Evolutionary conservation across 1,140 invertebrate genomes (phyloP).

Genomic region (Ceratoteleas bidentatus): DNA sequence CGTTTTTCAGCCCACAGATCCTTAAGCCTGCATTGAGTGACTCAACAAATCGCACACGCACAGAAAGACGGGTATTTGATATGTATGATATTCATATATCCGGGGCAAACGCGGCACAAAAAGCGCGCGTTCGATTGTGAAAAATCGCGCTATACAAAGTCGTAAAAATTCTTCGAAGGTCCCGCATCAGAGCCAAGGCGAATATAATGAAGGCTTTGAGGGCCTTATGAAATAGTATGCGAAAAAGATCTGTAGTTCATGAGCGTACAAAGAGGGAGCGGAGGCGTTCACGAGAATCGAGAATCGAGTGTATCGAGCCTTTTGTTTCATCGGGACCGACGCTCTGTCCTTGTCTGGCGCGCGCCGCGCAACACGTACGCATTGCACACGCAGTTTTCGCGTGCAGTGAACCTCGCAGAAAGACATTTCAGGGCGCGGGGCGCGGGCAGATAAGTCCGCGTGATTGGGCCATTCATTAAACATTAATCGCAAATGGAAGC

Average conservation of each 20-base stretch:
- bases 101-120: conserved; percentile 54
- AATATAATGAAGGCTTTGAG: conserved; percentile 65
- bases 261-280: conserved; percentile 61
- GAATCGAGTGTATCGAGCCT: conserved; percentile 66
- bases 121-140: conserved; percentile 60
- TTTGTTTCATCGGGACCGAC: conserved; percentile 56
- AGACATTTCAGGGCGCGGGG: conserved; percentile 2
- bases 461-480: conserved; percentile 60
- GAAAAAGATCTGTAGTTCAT: conserved; percentile 62
- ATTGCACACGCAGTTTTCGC: conserved; percentile 64
- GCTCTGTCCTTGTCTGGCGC: conserved; percentile 26
- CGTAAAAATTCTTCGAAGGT: conserved; percentile 63
- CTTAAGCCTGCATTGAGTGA: conserved; percentile 27
- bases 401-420: conserved; percentile 64
- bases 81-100: conserved; percentile 62
- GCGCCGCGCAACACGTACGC: background rate
- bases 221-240: conserved; percentile 59
- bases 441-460: conserved; percentile 16
- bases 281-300: conserved; percentile 67
- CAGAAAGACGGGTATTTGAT: conserved; percentile 46
- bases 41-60: conserved; percentile 40
- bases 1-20: conserved; percentile 40
- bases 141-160: conserved; percentile 64
- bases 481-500: conserved; percentile 70
- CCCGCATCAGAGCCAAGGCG: conserved; percentile 58